Evolutionary conservation across 2,113 vertebrate genomes (phyloP).

Genomic region (Paramisgurnus dabryanus): DNA sequence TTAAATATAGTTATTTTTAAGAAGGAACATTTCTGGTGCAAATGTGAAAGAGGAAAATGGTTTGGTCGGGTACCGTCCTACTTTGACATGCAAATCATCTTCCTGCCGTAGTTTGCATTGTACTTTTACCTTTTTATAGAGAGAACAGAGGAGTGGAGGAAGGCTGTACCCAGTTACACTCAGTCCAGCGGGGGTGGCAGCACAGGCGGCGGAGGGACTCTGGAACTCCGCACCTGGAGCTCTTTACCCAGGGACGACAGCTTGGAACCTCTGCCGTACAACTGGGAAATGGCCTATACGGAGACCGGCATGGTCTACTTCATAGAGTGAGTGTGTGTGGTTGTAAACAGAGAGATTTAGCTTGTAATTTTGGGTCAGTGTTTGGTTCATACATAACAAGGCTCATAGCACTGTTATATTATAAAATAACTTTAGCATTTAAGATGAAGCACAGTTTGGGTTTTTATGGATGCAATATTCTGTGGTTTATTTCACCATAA

Average conservation of each 20-base stretch:
- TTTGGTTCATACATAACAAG: neutral
- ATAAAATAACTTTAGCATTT: neutral
- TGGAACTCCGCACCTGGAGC: conserved; percentile 85
- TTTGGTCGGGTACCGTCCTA: neutral
- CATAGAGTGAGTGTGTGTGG: conserved; percentile 88
- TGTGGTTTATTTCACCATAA: too few species aligned
- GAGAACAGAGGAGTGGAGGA: conserved; percentile 78
- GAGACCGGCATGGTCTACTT: conserved; percentile 98
- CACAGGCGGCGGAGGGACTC: conserved; percentile 67
- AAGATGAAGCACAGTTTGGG: neutral
- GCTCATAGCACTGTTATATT: too few species aligned
- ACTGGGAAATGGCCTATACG: conserved; percentile 99
- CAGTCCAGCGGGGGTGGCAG: conserved; percentile 80
- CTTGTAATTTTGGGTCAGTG: neutral
- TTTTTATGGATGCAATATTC: too few species aligned
- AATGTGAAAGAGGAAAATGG: conserved; percentile 1
- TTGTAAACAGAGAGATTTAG: neutral
- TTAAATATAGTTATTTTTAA: too few species aligned
- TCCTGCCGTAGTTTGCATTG: conserved; percentile 26
- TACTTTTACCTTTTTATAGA: conserved; percentile 34
- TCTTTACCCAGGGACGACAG: conserved; percentile 87
- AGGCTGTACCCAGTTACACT: conserved; percentile 92
- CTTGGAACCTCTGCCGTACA: conserved; percentile 90
- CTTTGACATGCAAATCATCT: conserved; percentile 39
- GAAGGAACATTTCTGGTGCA: neutral